Percentiles rank a stretch among this genome's conserved stretches.
These are phyloP conservation scores for Brachionus sp. DNA, from an alignment of 1,140 invertebrate species.

Conservation along the genomic window DNA sequence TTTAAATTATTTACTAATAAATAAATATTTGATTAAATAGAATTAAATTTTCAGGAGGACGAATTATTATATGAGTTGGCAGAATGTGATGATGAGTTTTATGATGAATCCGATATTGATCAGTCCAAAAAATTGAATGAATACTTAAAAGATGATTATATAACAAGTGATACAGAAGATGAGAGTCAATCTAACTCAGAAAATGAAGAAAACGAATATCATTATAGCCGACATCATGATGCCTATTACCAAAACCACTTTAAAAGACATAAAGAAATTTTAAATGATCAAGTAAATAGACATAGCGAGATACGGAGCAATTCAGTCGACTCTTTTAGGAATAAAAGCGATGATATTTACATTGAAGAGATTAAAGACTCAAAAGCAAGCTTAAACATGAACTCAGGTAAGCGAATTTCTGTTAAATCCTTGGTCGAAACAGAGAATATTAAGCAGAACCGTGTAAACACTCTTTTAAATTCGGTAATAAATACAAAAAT, in stretches of 20 bases:
- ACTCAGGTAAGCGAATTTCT: background rate
- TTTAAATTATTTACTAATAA: background rate
- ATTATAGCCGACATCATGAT: background rate
- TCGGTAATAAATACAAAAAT: background rate
- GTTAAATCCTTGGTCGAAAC: background rate
- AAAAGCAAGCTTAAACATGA: background rate
- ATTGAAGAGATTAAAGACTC: background rate
- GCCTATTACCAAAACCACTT: background rate
- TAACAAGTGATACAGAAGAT: constrained; percentile 4
- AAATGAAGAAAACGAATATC: constrained; percentile 26
- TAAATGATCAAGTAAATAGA: background rate
- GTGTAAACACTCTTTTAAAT: constrained; percentile 29
- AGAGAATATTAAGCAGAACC: constrained; percentile 27
- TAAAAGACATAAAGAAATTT: background rate
- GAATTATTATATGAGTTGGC: constrained; percentile 23
- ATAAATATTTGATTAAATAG: background rate
- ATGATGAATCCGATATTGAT: constrained; percentile 23
- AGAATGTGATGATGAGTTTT: constrained; percentile 40
- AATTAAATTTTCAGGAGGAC: background rate
- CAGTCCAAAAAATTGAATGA: constrained; percentile 23
- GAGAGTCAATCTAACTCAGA: constrained; percentile 19
- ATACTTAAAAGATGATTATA: constrained; percentile 37
- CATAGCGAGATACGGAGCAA: background rate
- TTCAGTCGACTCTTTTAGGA: background rate
- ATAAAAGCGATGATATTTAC: background rate